Evolutionary conservation across 92 coral and sea anemone genomes (phyloP), one percentile per base, ranked within the genome.

Genomic region (Blastomussa wellsi): DNA sequence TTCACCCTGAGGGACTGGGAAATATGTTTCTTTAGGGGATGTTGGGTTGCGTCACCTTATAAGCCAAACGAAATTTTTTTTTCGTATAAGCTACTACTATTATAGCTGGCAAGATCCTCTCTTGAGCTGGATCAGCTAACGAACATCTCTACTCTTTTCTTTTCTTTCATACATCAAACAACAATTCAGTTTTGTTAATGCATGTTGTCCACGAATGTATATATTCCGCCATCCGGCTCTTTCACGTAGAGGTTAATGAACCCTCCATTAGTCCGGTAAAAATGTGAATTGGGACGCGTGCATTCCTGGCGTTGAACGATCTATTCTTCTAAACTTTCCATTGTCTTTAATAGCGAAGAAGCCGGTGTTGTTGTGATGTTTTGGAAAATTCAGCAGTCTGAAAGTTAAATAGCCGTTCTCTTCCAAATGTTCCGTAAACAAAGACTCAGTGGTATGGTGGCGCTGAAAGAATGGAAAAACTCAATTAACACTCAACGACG

Each of bases 271-370:
- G 12, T 15, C 14, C 15, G 53, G 16, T 29, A 89, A 8, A 19
- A 92, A 72, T 0, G 2, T 12, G 62, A 94, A 94, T 64, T 92
- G 93, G 15, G 98, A 77, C 16, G 98, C 90, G 15, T 87, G 73
- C 98, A 94, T 94, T 35, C 98, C 98, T 4, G 95, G 82, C 26
- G 13, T 69, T 16, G 98, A 77, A 37, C 89, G 89, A 17, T 90
- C 90, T 13, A 92, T 91, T 84, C 92, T 81, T 55, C 86, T 87
- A 49, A 92, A 77, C 22, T 84, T 74, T 10, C 95, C 95, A 65
- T 94, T 92, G 35, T 82, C 79, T 72, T 94, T 94, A 19, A 94
- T 85, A 5, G 98, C 92, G 14, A 94, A 51, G 49, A 65, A 90
- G 82, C 93, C 94, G 52, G 86, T 89, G 70, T 47, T 77, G 59